Conservation (phyloP, 2,888 invertebrate genomes). For the Eupithecia inturbata region DNA sequence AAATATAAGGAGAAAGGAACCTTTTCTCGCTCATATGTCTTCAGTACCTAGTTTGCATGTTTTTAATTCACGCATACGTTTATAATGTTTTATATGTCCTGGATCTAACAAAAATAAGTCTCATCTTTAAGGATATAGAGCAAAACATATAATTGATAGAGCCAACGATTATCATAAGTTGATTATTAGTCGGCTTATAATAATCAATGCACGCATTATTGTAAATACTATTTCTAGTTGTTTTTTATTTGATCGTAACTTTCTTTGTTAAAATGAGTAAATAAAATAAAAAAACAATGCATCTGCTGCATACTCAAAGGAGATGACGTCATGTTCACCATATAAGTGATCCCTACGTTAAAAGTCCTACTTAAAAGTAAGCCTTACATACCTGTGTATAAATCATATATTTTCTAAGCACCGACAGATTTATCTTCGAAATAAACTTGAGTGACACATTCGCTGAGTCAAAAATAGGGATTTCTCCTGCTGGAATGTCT, state of each 20-base stretch:
- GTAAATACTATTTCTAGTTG: too few species aligned
- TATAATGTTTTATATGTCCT: neutral
- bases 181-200: too few species aligned
- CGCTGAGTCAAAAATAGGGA: conserved; percentile 88
- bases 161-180: too few species aligned
- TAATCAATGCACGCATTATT: too few species aligned
- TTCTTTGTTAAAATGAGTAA: too few species aligned
- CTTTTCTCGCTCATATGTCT: neutral
- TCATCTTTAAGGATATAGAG: too few species aligned
- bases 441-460: conserved; percentile 86
- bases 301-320: too few species aligned
- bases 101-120: too few species aligned
- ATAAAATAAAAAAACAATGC: too few species aligned
- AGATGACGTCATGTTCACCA: too few species aligned
- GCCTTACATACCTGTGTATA: conserved; percentile 83
- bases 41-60: neutral
- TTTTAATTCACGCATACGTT: neutral
- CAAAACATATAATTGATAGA: too few species aligned
- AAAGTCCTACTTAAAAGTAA: neutral
- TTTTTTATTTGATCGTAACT: too few species aligned
- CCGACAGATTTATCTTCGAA: conserved; percentile 85
- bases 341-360: neutral
- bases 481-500: conserved; percentile 86
- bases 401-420: conserved; percentile 88
- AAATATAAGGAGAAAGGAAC: neutral